Evolutionary conservation across 2,888 invertebrate genomes (phyloP).

Genomic region (Watsonalla binaria): DNA sequence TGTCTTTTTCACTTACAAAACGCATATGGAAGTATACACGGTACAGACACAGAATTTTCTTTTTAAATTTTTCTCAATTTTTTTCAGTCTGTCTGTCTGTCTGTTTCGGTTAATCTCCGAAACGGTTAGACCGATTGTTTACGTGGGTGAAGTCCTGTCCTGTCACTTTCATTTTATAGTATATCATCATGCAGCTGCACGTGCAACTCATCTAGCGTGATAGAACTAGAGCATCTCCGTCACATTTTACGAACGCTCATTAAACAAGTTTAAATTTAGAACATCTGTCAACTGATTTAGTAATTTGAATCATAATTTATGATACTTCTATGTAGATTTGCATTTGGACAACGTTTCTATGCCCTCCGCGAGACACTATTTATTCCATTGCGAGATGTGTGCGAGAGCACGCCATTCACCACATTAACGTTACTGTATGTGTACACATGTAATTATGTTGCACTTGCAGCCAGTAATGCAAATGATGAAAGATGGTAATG

Average conservation of each 20-base stretch:
- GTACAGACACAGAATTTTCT: too few species aligned
- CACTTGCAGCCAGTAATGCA: not conserved
- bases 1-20: too few species aligned
- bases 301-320: constrained; percentile 12
- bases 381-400: constrained; percentile 8
- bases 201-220: constrained; percentile 25
- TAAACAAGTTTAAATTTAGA: constrained; percentile 24
- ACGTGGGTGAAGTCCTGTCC: too few species aligned
- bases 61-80: too few species aligned
- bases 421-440: not conserved
- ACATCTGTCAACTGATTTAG: constrained; percentile 16
- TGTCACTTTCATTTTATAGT: too few species aligned
- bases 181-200: constrained; percentile 31
- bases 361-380: constrained; percentile 4
- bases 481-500: not conserved
- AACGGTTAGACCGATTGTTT: too few species aligned
- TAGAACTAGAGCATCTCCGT: constrained; percentile 24
- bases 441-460: not conserved
- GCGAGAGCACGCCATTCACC: not conserved
- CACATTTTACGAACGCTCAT: constrained; percentile 12
- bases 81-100: too few species aligned
- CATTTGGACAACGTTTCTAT: not conserved
- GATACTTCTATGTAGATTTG: not conserved
- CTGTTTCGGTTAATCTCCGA: too few species aligned
- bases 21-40: too few species aligned